A percentile compares a stretch with the other conserved stretches of the same genome.
Conservation (phyloP, 2,888 invertebrate genomes). For the Tuta absoluta region DNA sequence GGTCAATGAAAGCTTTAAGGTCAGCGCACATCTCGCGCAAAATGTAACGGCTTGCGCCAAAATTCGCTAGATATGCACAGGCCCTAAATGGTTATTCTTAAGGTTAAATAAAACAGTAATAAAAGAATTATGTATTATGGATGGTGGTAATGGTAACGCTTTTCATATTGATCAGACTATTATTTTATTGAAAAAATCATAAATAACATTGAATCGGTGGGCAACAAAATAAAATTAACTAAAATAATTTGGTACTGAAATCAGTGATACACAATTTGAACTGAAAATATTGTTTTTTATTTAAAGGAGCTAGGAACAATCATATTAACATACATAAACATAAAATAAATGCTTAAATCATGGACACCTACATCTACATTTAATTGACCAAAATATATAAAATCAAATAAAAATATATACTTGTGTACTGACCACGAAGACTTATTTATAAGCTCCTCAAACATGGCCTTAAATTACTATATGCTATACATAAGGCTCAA, state of each 20-base stretch:
- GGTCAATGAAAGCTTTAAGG: no score
- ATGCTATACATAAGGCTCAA: no score
- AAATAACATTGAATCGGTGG: constrained; percentile 10
- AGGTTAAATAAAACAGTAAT: not conserved
- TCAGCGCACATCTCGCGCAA: no score
- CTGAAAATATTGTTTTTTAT: not conserved
- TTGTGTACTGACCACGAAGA: not conserved
- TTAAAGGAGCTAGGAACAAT: not conserved
- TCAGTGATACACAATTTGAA: constrained; percentile 4
- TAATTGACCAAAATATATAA: constrained; percentile 13
- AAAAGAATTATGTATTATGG: not conserved
- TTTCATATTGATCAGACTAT: constrained; percentile 29
- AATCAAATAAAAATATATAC: not conserved
- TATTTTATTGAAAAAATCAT: constrained; percentile 9
- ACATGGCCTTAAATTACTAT: not conserved
- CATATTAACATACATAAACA: not conserved
- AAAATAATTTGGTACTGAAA: constrained; percentile 9
- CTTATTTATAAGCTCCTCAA: constrained; percentile 9
- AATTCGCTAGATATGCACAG: no score
- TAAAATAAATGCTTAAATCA: constrained; percentile 18
- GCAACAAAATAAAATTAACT: constrained; percentile 13
- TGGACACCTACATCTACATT: constrained; percentile 14
- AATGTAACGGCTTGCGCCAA: no score
- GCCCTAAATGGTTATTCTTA: no score
- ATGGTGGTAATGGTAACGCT: constrained; percentile 6